Evolutionary conservation across 1,140 invertebrate genomes (phyloP).

Genomic region (Calephelis virginiensis): DNA sequence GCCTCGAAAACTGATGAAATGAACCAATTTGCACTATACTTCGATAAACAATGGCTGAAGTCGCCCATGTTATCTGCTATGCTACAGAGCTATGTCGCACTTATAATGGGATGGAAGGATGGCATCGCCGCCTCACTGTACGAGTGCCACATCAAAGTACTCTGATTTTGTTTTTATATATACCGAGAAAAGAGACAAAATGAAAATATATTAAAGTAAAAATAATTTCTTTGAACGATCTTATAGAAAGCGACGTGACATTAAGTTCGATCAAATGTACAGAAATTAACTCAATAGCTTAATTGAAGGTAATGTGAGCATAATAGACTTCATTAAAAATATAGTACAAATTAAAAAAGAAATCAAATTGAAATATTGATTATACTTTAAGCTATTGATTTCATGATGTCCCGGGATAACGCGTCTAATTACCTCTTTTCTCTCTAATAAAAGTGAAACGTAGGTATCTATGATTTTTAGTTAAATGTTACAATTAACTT

Average conservation of each 20-base stretch:
- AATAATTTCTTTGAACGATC: slow-evolving; percentile 2
- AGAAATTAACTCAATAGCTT: background rate
- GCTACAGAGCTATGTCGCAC: background rate
- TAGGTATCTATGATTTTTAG: no score
- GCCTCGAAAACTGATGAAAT: no score
- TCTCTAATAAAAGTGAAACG: no score
- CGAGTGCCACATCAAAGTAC: slow-evolving; percentile 1
- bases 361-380: slow-evolving; percentile 9
- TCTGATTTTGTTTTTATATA: slow-evolving; percentile 2
- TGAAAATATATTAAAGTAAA: background rate
- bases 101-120: background rate
- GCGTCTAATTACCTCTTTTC: no score
- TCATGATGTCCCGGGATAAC: no score
- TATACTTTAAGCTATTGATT: no score
- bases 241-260: slow-evolving; percentile 1
- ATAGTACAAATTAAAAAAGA: background rate
- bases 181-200: no score
- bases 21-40: background rate
- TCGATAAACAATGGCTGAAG: slow-evolving; percentile 5
- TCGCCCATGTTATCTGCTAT: slow-evolving; percentile 11
- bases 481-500: no score
- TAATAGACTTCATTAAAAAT: slow-evolving; percentile 12
- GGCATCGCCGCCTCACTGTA: slow-evolving; percentile 1
- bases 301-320: background rate
- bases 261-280: slow-evolving; percentile 6